Percentiles rank a stretch among this genome's conserved stretches.
phyloP scores from a whole-genome alignment of 2,797 vertebrate genomes.

The Acropternis orthonyx region DNA sequence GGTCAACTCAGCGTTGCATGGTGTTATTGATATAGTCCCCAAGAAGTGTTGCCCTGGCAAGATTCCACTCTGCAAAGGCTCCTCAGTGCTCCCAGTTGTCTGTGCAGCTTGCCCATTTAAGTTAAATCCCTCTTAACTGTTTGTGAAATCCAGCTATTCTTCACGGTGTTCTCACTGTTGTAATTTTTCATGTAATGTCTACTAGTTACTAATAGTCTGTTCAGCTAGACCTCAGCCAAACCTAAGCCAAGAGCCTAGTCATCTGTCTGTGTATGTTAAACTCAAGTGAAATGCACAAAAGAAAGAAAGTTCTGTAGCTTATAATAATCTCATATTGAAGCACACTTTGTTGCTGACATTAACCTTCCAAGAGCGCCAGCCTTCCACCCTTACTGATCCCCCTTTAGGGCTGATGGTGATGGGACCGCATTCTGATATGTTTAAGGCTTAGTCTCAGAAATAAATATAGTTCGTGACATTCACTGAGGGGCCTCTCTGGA shows the following conservation, averaged over 20 bases:
- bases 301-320: background rate
- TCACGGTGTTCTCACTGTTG: background rate
- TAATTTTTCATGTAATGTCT: background rate
- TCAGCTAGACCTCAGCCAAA: background rate
- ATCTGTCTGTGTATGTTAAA: background rate
- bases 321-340: background rate
- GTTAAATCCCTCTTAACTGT: background rate
- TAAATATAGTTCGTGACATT: background rate
- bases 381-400: accelerated
- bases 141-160: background rate
- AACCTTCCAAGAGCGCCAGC: background rate
- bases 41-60: background rate
- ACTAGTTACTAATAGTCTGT: background rate
- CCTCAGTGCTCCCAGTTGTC: background rate
- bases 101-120: background rate
- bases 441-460: background rate
- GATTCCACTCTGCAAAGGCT: background rate
- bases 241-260: background rate
- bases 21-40: background rate
- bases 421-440: background rate
- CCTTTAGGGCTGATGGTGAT: background rate
- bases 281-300: background rate
- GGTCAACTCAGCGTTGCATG: background rate
- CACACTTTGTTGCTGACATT: background rate
- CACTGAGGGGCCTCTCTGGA: background rate